phyloP scores from a whole-genome alignment of 2,113 vertebrate species.

The Rhineura floridana region DNA sequence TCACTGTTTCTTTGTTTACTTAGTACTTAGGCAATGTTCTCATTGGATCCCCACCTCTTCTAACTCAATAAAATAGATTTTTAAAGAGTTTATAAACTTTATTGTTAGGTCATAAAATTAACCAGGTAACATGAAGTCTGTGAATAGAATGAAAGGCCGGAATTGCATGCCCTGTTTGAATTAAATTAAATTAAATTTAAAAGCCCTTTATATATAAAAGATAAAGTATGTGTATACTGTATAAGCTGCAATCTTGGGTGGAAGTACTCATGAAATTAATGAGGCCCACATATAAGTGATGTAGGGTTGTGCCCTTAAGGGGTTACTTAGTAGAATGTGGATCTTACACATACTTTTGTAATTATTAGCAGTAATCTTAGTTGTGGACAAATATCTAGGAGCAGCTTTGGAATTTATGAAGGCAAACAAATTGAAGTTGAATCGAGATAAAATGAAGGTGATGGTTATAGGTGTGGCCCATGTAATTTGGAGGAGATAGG shows the following conservation, averaged over 20 bases:
- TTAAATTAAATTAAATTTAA: neutral
- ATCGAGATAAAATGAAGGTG: neutral
- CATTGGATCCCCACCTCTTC: constrained; percentile 4
- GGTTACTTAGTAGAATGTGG: constrained; percentile 15
- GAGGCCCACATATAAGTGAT: neutral
- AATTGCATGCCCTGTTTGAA: neutral
- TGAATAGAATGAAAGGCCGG: neutral
- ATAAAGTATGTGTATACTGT: neutral
- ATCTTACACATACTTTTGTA: constrained; percentile 2
- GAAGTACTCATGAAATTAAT: neutral
- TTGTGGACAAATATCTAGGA: neutral
- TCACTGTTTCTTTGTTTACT: neutral
- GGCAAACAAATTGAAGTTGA: neutral
- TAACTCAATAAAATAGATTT: constrained; percentile 35
- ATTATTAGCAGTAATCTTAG: neutral
- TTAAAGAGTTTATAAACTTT: constrained; percentile 6
- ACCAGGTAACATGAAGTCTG: neutral
- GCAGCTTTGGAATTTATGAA: neutral
- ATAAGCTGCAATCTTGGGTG: neutral
- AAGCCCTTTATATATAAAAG: neutral
- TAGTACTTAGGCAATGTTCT: constrained; percentile 26
- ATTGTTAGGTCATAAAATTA: constrained; percentile 7
- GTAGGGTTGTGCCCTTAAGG: neutral
- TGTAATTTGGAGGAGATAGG: neutral
- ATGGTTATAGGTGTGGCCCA: neutral